A percentile compares a stretch with the other conserved stretches of the same genome.
Conservation (phyloP, 1,140 invertebrate species). For the Temnothorax nylanderi region DNA sequence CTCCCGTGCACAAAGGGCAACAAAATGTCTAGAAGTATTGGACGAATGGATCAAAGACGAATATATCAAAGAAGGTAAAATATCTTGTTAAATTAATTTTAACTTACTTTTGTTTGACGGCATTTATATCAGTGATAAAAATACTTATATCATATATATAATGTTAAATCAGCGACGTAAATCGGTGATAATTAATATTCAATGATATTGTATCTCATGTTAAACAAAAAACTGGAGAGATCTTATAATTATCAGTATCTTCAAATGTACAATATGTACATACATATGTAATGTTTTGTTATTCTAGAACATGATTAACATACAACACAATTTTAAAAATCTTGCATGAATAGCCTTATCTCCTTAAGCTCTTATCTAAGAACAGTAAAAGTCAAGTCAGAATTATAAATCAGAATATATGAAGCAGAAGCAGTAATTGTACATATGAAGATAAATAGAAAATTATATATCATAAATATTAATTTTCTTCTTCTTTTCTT, state of each 20-base stretch:
- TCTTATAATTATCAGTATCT: neutral
- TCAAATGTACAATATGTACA: neutral
- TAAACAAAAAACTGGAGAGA: neutral
- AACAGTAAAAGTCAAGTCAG: conserved; percentile 2
- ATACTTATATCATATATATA: neutral
- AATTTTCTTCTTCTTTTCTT: neutral
- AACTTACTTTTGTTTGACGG: neutral
- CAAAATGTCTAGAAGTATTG: conserved; percentile 79
- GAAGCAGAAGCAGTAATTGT: neutral
- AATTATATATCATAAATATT: conserved; percentile 25
- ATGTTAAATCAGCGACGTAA: neutral
- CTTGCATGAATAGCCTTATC: conserved; percentile 18
- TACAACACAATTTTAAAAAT: neutral
- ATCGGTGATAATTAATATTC: neutral
- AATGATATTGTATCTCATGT: neutral
- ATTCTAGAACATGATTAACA: conserved; percentile 20
- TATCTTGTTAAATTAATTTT: no score
- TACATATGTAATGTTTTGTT: neutral
- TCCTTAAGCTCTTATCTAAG: conserved; percentile 25
- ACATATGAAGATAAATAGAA: neutral
- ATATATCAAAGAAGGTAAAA: conserved; percentile 84
- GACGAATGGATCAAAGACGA: conserved; percentile 83
- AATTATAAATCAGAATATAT: conserved; percentile 19
- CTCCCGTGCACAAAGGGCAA: conserved; percentile 80
- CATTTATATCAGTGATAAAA: neutral